Evolutionary conservation across 2,113 vertebrate species (phyloP).

Genomic region (Pelvicachromis taeniatus): DNA sequence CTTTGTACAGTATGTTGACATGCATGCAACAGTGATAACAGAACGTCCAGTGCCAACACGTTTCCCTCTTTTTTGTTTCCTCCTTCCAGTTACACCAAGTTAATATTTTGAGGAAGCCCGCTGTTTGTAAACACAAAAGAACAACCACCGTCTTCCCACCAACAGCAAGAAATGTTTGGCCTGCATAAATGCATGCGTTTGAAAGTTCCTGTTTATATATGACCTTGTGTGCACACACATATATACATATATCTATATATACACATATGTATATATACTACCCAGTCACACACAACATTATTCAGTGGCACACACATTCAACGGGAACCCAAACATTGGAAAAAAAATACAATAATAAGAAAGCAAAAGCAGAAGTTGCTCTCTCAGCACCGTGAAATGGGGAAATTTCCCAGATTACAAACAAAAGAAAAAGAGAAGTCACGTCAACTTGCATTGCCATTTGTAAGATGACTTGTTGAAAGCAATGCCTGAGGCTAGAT

Average conservation of each 20-base stretch:
- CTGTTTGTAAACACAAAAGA: neutral
- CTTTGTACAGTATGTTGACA: neutral
- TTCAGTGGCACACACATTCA: slow-evolving; percentile 21
- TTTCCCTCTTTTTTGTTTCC: slow-evolving; percentile 20
- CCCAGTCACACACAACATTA: slow-evolving; percentile 5
- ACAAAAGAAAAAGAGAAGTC: slow-evolving; percentile 65
- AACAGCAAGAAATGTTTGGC: neutral
- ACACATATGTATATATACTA: neutral
- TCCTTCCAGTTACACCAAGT: neutral
- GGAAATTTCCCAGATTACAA: slow-evolving; percentile 47
- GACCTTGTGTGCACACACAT: rapidly evolving
- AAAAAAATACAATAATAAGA: slow-evolving; percentile 10
- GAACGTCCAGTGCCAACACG: neutral
- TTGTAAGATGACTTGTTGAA: slow-evolving; percentile 27
- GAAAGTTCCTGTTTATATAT: slow-evolving; percentile 1
- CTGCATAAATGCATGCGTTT: neutral
- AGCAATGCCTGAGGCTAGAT: slow-evolving; percentile 11
- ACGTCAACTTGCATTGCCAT: slow-evolving; percentile 48
- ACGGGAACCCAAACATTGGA: slow-evolving; percentile 16
- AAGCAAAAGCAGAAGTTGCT: slow-evolving; percentile 61
- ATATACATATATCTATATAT: neutral
- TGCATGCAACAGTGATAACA: neutral
- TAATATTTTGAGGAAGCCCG: slow-evolving; percentile 44
- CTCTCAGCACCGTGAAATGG: slow-evolving; percentile 1
- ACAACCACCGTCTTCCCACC: neutral